phyloP scores from a whole-genome alignment of 2,888 invertebrate species.

The Lochmaea capreae region DNA sequence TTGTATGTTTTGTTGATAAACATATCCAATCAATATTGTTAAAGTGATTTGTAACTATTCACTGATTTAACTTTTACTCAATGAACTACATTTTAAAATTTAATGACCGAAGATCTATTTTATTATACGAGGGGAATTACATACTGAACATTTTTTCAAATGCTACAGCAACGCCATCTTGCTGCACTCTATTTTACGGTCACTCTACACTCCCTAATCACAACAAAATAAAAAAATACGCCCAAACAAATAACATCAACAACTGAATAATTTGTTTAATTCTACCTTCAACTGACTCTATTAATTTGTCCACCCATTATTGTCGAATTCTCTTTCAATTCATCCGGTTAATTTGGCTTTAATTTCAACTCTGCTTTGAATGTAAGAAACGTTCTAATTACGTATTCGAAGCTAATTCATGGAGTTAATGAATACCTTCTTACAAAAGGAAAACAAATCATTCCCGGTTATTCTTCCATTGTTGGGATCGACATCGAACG shows the following conservation, averaged over 20 bases:
- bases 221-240: too few species aligned
- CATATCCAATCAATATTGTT: too few species aligned
- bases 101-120: too few species aligned
- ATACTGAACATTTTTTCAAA: too few species aligned
- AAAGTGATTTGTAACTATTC: too few species aligned
- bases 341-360: constrained; percentile 20
- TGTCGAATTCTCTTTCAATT: constrained; percentile 18
- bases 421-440: constrained; percentile 33
- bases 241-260: background rate
- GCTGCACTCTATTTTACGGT: too few species aligned
- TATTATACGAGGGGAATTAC: too few species aligned
- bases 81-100: too few species aligned
- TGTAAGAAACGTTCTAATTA: constrained; percentile 39
- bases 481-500: constrained; percentile 14
- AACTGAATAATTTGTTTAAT: background rate
- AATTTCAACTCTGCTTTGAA: constrained; percentile 24
- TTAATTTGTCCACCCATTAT: constrained; percentile 7
- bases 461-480: constrained; percentile 29
- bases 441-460: constrained; percentile 39
- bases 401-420: constrained; percentile 33
- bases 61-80: too few species aligned
- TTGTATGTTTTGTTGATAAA: too few species aligned
- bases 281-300: background rate
- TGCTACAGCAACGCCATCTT: too few species aligned
- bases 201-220: too few species aligned